phyloP scores from a whole-genome alignment of 2,888 invertebrate genomes.

The Ectemnius lituratus region DNA sequence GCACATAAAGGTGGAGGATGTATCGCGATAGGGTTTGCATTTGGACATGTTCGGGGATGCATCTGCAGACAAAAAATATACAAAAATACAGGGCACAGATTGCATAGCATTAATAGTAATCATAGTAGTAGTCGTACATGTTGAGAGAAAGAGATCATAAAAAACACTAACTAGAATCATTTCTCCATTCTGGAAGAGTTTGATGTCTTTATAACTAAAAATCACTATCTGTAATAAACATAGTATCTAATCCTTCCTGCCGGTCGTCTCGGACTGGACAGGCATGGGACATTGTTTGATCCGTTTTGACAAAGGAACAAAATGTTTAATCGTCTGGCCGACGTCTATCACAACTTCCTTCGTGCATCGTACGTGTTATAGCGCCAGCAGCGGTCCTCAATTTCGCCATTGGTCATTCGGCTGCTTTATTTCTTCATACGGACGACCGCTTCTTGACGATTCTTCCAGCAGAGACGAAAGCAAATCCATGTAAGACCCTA shows the following conservation, averaged over 20 bases:
- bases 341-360: conserved; percentile 76
- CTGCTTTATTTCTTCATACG: conserved; percentile 18
- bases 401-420: conserved; percentile 58
- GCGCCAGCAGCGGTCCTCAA: conserved; percentile 40
- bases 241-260: conserved; percentile 66
- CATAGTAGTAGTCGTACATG: conserved; percentile 72
- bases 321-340: conserved; percentile 71
- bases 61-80: conserved; percentile 59
- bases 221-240: conserved; percentile 74
- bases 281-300: conserved; percentile 56
- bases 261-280: conserved; percentile 43
- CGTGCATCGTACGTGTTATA: conserved; percentile 52
- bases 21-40: background rate
- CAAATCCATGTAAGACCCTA: conserved; percentile 33
- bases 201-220: conserved; percentile 70
- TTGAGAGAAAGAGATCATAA: conserved; percentile 78
- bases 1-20: background rate
- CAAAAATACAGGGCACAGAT: conserved; percentile 69
- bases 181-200: conserved; percentile 68
- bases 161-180: conserved; percentile 78
- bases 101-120: conserved; percentile 74
- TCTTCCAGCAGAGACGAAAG: conserved; percentile 29
- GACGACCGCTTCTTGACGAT: conserved; percentile 18
- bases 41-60: conserved; percentile 6
- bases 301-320: conserved; percentile 71